Evolutionary conservation across 2,797 vertebrate genomes (phyloP).

Genomic region (Helostoma temminkii): DNA sequence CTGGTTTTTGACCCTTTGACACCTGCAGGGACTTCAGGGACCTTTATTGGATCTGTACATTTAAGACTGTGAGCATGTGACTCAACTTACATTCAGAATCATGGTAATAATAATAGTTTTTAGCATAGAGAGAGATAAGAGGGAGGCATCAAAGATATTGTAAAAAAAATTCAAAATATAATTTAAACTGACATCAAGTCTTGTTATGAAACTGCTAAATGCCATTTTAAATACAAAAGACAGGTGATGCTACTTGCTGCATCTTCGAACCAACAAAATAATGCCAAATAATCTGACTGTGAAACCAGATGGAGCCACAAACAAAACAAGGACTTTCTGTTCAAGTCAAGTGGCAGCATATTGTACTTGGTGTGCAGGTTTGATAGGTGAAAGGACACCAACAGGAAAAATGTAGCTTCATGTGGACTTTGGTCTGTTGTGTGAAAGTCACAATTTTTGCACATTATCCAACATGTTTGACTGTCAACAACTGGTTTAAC

Average conservation of each 20-base stretch:
- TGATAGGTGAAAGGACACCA: background rate
- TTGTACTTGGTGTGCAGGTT: background rate
- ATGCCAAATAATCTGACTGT: conserved; percentile 32
- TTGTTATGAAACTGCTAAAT: conserved; percentile 31
- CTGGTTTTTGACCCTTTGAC: conserved; percentile 78
- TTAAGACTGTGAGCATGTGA: conserved; percentile 12
- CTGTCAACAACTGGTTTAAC: conserved; percentile 11
- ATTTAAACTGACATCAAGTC: conserved; percentile 45
- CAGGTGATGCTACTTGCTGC: conserved; percentile 35
- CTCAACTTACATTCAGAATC: conserved; percentile 15
- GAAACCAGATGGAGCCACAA: conserved; percentile 15
- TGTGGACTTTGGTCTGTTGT: conserved; percentile 15
- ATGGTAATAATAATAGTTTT: conserved; percentile 33
- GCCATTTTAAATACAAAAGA: conserved; percentile 28
- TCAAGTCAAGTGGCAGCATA: background rate
- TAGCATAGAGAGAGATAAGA: conserved; percentile 17
- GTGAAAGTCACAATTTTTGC: conserved; percentile 13
- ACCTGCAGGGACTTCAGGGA: conserved; percentile 66
- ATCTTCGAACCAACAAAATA: conserved; percentile 20
- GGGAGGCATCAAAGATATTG: conserved; percentile 9
- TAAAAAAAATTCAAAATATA: conserved; percentile 28
- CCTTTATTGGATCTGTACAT: conserved; percentile 3
- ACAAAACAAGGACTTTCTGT: background rate
- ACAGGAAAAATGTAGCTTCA: background rate
- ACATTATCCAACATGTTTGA: conserved; percentile 11